Evolutionary conservation across 2,888 invertebrate genomes (phyloP).

Genomic region (Mythimna impura): DNA sequence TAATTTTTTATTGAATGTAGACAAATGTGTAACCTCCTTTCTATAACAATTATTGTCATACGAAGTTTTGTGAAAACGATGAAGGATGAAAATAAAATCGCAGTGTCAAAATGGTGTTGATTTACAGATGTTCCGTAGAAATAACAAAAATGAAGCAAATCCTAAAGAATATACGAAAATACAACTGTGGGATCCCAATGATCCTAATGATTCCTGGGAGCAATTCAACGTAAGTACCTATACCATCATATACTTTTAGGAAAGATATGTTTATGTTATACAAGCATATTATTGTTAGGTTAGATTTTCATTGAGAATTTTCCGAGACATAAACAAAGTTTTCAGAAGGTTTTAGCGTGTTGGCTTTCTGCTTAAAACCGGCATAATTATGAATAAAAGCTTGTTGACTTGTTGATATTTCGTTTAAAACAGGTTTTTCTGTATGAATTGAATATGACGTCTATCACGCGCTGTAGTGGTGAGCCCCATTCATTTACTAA

Average conservation of each 20-base stretch:
- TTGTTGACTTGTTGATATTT: not conserved
- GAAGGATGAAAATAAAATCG: constrained; percentile 51
- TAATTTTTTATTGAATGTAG: not conserved
- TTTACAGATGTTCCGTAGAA: constrained; percentile 82
- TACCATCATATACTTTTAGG: not conserved
- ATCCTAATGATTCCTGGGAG: constrained; percentile 59
- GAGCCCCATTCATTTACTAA: not conserved
- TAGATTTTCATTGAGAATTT: constrained; percentile 1
- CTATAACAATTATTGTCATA: not conserved
- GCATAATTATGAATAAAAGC: not conserved
- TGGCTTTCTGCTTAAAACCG: not conserved
- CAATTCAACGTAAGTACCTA: constrained; percentile 67
- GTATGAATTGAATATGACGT: not conserved
- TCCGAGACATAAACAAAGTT: not conserved
- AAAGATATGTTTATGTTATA: not conserved
- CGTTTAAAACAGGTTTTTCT: too few species aligned
- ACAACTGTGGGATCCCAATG: constrained; percentile 72
- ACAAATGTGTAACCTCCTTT: constrained; percentile 17
- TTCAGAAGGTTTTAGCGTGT: not conserved
- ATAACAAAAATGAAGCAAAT: constrained; percentile 71
- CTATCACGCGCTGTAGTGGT: constrained; percentile 31
- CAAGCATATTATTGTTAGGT: constrained; percentile 9
- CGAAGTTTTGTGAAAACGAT: constrained; percentile 20
- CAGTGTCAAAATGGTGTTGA: constrained; percentile 64
- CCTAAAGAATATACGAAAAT: constrained; percentile 75